These are phyloP conservation scores for Pungitius pungitius DNA, from an alignment of 2,113 vertebrate species.

Conservation along the genomic window DNA sequence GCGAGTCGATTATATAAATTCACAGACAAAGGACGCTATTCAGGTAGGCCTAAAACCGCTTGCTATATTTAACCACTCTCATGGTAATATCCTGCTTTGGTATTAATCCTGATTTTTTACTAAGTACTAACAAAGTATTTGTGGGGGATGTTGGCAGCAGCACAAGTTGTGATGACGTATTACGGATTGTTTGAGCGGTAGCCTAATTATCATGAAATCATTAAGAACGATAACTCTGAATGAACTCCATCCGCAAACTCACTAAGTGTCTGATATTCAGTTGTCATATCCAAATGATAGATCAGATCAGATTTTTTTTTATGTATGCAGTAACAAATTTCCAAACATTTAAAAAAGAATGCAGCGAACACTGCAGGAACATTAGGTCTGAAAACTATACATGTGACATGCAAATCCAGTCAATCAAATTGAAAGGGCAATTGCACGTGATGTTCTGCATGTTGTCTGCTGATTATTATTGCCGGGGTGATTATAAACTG, in stretches of 20 bases:
- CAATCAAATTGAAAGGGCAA: background rate
- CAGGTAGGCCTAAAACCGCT: slow-evolving; percentile 31
- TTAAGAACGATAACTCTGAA: background rate
- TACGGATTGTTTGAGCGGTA: background rate
- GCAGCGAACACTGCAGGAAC: background rate
- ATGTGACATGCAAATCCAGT: background rate
- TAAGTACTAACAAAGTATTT: slow-evolving; percentile 11
- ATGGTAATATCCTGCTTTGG: slow-evolving; percentile 57
- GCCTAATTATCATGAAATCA: background rate
- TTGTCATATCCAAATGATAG: background rate
- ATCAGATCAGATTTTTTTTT: too few species aligned
- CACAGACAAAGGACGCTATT: slow-evolving; percentile 67
- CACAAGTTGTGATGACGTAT: slow-evolving; percentile 40
- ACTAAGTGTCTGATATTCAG: background rate
- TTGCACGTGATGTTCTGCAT: background rate
- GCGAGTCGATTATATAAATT: slow-evolving; percentile 45
- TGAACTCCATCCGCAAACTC: background rate
- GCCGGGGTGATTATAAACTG: slow-evolving; percentile 28
- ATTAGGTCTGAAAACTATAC: background rate
- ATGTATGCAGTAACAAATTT: background rate
- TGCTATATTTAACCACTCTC: slow-evolving; percentile 75
- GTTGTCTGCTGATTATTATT: slow-evolving; percentile 20
- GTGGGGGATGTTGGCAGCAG: slow-evolving; percentile 36
- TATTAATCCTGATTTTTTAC: slow-evolving; percentile 68
- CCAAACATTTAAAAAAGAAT: background rate